Conservation (phyloP, 2,888 invertebrate species). For the Nomada lathburiana region DNA sequence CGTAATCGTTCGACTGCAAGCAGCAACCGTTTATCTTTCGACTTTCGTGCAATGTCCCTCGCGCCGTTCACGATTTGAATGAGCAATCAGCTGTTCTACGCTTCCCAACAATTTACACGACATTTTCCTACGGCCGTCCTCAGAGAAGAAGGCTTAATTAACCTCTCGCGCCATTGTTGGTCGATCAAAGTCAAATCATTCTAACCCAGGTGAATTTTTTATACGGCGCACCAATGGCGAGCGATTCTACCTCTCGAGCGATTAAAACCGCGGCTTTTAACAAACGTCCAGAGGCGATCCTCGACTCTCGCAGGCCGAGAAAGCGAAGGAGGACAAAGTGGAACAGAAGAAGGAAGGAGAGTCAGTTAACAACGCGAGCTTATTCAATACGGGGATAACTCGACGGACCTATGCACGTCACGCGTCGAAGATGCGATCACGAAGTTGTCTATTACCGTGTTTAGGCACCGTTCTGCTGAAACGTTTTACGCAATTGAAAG, state of each 20-base stretch:
- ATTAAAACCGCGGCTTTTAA: conserved; percentile 11
- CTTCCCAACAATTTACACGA: not conserved
- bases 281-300: not conserved
- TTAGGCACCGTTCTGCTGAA: conserved; percentile 54
- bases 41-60: not conserved
- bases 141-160: not conserved
- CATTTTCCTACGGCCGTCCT: not conserved
- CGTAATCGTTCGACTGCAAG: not conserved
- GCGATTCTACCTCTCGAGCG: too few relatives aligned
- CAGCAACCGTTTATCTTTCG: too few relatives aligned
- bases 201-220: conserved; percentile 11
- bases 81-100: not conserved
- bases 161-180: not conserved
- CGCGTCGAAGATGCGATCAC: conserved; percentile 54
- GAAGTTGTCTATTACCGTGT: conserved; percentile 50
- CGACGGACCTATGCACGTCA: conserved; percentile 45
- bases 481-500: conserved; percentile 64
- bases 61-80: not conserved
- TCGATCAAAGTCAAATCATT: not conserved
- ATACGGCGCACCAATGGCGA: not conserved
- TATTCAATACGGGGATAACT: conserved; percentile 57
- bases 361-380: conserved; percentile 40
- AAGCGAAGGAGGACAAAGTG: conserved; percentile 1
- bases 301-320: not conserved
- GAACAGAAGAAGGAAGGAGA: not conserved